Evolutionary conservation across 2,797 vertebrate genomes (phyloP).

Genomic region (Stomatorhinus walkeri): DNA sequence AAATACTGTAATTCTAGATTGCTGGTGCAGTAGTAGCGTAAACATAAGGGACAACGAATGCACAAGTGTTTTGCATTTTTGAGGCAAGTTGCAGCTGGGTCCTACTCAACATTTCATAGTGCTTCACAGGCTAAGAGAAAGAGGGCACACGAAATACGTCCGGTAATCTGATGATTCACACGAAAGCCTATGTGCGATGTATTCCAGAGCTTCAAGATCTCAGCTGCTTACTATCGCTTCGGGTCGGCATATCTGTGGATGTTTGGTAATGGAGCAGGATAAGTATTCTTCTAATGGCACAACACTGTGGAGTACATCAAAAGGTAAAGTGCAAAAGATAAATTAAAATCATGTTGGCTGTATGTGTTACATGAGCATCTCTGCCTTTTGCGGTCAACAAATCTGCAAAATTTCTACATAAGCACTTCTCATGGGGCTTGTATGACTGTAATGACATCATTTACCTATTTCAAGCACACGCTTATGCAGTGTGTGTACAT

Average conservation of each 20-base stretch:
- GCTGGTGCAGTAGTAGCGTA: slow-evolving; percentile 17
- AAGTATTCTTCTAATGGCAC: neutral
- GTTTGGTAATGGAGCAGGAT: neutral
- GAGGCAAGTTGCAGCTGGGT: neutral
- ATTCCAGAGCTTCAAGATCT: neutral
- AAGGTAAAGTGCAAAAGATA: slow-evolving; percentile 23
- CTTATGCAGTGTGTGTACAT: neutral
- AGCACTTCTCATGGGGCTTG: slow-evolving; percentile 20
- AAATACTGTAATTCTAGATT: neutral
- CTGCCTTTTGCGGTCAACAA: neutral
- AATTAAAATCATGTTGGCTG: slow-evolving; percentile 13
- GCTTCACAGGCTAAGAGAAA: neutral
- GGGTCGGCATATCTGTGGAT: neutral
- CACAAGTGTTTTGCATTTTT: neutral
- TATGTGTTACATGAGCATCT: neutral
- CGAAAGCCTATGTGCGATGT: neutral
- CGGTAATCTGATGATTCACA: neutral
- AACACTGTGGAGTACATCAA: neutral
- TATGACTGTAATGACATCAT: slow-evolving; percentile 29
- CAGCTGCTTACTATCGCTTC: neutral
- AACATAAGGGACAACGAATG: neutral
- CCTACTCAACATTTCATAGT: neutral
- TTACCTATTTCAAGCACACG: neutral
- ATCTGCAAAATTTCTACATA: neutral
- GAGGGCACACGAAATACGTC: neutral